Evolutionary conservation across 2,113 vertebrate species (phyloP).

Genomic region (Cyphomyrus plagiostoma): DNA sequence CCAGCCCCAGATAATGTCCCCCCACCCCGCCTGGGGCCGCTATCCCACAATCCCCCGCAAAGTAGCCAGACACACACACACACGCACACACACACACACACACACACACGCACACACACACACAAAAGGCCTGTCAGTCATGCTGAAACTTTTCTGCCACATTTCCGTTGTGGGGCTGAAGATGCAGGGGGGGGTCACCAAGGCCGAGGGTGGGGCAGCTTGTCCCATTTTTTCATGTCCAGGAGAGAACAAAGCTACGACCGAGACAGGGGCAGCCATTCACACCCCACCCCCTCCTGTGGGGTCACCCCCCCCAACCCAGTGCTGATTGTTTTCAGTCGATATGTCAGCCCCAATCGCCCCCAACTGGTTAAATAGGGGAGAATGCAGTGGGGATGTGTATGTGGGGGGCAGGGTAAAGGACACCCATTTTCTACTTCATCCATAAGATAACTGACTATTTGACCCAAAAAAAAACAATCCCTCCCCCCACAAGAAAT

Average conservation of each 20-base stretch:
- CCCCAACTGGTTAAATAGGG: slow-evolving; percentile 66
- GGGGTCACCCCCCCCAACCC: slow-evolving; percentile 60
- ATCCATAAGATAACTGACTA: slow-evolving; percentile 55
- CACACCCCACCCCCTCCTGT: slow-evolving; percentile 46
- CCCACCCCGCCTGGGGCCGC: slow-evolving; percentile 12
- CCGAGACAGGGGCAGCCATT: slow-evolving; percentile 43
- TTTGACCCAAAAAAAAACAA: slow-evolving; percentile 74
- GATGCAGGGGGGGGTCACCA: slow-evolving; percentile 38
- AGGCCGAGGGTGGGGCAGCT: slow-evolving; percentile 30
- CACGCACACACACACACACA: neutral
- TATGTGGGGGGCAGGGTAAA: slow-evolving; percentile 30
- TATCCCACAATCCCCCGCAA: slow-evolving; percentile 20
- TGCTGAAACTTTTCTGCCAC: slow-evolving; percentile 41
- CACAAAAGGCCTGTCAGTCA: slow-evolving; percentile 50
- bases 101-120: too few relatives aligned
- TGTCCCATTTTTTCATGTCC: slow-evolving; percentile 56
- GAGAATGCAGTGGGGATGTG: slow-evolving; percentile 18
- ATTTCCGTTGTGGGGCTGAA: slow-evolving; percentile 19
- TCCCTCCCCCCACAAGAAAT: slow-evolving; percentile 23
- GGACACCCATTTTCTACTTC: slow-evolving; percentile 42
- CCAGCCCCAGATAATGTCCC: neutral
- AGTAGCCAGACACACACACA: slow-evolving; percentile 15
- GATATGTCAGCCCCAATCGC: slow-evolving; percentile 70
- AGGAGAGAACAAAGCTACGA: slow-evolving; percentile 48
- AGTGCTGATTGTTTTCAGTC: slow-evolving; percentile 63